Evolutionary conservation across 2,888 invertebrate species (phyloP).

Genomic region (Amiota mariae): DNA sequence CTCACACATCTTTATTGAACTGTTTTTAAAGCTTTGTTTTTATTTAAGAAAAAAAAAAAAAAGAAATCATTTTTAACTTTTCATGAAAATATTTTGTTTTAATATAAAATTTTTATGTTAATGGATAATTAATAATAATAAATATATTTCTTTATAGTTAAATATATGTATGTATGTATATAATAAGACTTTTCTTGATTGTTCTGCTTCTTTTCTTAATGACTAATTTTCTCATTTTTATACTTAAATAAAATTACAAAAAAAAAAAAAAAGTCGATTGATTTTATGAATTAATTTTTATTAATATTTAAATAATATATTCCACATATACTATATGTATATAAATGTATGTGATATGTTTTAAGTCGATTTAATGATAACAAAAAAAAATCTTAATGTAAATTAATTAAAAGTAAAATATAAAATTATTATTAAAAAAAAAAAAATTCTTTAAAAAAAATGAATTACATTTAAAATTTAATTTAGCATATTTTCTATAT

Average conservation of each 20-base stretch:
- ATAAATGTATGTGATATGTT: too few relatives aligned
- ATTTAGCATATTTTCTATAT: background rate
- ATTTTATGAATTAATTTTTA: too few relatives aligned
- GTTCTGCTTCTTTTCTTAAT: constrained; percentile 6
- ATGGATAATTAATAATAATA: background rate
- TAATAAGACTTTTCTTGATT: constrained; percentile 16
- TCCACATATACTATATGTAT: too few relatives aligned
- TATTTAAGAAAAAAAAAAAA: constrained; percentile 1
- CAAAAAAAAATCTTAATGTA: too few relatives aligned
- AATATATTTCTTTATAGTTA: background rate
- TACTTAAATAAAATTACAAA: constrained; percentile 30
- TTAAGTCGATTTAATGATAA: too few relatives aligned
- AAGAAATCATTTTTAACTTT: constrained; percentile 48
- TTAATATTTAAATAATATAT: too few relatives aligned
- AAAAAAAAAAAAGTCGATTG: constrained; percentile 39
- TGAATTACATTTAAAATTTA: too few relatives aligned
- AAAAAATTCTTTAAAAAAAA: too few relatives aligned
- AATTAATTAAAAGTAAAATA: too few relatives aligned
- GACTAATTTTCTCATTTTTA: too few relatives aligned
- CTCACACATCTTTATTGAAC: constrained; percentile 15
- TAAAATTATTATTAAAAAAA: too few relatives aligned
- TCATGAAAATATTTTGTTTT: constrained; percentile 18
- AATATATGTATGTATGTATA: too few relatives aligned
- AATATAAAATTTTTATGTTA: constrained; percentile 5
- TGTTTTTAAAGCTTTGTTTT: constrained; percentile 22